Base-by-base conservation (phyloP, 2,888 invertebrate genomes). In the Drosophila meridionalis region DNA sequence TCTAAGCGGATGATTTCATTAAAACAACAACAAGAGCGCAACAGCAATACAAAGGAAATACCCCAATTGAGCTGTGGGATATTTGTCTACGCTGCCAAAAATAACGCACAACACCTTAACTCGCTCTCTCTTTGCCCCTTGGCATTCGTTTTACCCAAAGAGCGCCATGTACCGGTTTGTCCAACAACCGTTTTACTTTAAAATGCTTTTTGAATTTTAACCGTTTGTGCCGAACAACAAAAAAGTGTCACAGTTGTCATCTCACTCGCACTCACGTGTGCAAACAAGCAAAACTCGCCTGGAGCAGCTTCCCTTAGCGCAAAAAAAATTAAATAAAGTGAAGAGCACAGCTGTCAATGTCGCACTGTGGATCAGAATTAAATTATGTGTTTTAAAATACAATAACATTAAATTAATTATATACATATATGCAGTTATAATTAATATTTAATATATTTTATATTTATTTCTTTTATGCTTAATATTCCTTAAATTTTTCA, bases 181-280 rank as follows among this genome's bases (percentile, higher is more conserved):
- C 59, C 38, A 74, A 84, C 58, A 30, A 56, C 63, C 76, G 79
- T 66, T 84, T 14, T 59, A 50, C 59, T 83, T 77, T 4, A 70
- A 83, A 70, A 65, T 70, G 57, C 32, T 57, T 66, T 83, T 89
- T 87, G 75, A 83, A 83, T 78, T 83, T 66, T 68, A 89, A 87
- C 89, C 78, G 87, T 63, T 89, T 74, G 69, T 66, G 14, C 26
- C 26, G 52, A 42, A 57, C 57, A 56, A 45, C 77, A 68, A 47
- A 61, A 34, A 71, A 63, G 47, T 47, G 45, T n/a, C 67, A 40
- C 62, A 52, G 20, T 36, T 72, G 87, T 58, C 32, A 56, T 82
- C 84, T 78, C 80, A 45, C 58, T 83, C 65, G 58, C 82, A 56
- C 78, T 59, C 14, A 38, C n/a, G 20, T 48, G 14, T 28, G 6